Evolutionary conservation across 2,113 vertebrate genomes (phyloP).

Genomic region (Tychaedon coryphoeus): DNA sequence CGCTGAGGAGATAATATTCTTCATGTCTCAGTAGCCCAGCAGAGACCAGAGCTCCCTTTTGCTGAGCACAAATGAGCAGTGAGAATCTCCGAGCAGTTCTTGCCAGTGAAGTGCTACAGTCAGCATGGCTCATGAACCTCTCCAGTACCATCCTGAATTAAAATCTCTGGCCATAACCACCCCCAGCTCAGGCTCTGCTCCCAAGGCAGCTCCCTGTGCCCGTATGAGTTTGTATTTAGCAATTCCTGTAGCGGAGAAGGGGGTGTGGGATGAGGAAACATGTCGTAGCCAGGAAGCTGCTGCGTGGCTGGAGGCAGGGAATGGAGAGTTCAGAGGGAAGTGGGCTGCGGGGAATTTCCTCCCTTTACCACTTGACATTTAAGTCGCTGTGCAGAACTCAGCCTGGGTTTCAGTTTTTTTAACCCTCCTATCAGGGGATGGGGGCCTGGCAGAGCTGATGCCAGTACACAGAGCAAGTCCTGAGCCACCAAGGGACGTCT

Average conservation of each 20-base stretch:
- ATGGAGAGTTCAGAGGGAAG: conserved; percentile 57
- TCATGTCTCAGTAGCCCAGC: not conserved
- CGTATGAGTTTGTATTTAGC: not conserved
- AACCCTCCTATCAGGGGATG: not conserved
- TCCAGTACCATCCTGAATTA: not conserved
- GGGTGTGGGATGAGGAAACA: conserved; percentile 41
- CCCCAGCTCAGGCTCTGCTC: not conserved
- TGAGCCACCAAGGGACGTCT: not conserved
- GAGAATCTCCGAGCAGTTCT: not conserved
- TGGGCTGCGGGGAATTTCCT: conserved; percentile 59
- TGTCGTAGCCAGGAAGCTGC: conserved; percentile 54
- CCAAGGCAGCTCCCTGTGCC: not conserved
- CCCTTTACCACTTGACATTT: conserved; percentile 33
- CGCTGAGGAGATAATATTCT: not conserved
- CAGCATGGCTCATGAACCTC: not conserved
- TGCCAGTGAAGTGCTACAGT: not conserved
- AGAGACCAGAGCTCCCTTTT: not conserved
- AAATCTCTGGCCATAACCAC: not conserved
- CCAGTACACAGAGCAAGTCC: not conserved
- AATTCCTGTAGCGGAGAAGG: not conserved
- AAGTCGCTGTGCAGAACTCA: not conserved
- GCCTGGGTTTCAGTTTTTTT: not conserved
- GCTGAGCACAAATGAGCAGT: not conserved
- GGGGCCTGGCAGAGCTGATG: not conserved
- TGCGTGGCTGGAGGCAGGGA: conserved; percentile 60